Evolutionary conservation across 2,888 invertebrate species (phyloP).

Genomic region (Lasioglossum calceatum): DNA sequence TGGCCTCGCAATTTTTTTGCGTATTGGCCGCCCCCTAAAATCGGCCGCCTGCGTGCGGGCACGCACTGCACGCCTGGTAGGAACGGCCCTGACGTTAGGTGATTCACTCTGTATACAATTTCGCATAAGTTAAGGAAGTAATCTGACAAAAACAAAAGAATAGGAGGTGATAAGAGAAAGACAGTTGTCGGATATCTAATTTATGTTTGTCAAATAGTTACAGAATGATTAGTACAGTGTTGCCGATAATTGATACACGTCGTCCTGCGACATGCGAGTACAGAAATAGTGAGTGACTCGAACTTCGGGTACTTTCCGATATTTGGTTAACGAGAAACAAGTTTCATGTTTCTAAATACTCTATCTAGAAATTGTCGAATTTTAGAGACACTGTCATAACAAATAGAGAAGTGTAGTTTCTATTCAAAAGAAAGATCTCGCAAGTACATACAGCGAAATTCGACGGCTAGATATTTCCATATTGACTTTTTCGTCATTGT

Average conservation of each 20-base stretch:
- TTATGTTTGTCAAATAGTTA: neutral
- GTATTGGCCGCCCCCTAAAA: too few relatives aligned
- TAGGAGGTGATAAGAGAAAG: neutral
- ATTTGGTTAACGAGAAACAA: too few relatives aligned
- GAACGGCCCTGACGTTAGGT: too few relatives aligned
- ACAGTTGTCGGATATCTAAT: neutral
- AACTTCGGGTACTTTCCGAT: too few relatives aligned
- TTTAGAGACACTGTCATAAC: neutral
- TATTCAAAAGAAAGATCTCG: neutral
- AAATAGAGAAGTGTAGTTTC: neutral
- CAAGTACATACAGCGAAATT: neutral
- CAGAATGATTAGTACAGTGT: neutral
- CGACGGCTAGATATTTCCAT: neutral
- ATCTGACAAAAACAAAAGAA: neutral
- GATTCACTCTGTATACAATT: neutral
- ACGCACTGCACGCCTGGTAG: too few relatives aligned
- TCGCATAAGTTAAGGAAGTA: neutral
- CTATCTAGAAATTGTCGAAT: neutral
- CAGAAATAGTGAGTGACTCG: neutral
- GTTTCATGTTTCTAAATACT: neutral
- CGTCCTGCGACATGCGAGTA: neutral
- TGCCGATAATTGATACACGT: neutral
- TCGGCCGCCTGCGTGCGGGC: too few relatives aligned
- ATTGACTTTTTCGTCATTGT: neutral
- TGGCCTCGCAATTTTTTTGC: too few relatives aligned